phyloP scores from a whole-genome alignment of 2,113 vertebrate species.

The Muntiacus reevesi region DNA sequence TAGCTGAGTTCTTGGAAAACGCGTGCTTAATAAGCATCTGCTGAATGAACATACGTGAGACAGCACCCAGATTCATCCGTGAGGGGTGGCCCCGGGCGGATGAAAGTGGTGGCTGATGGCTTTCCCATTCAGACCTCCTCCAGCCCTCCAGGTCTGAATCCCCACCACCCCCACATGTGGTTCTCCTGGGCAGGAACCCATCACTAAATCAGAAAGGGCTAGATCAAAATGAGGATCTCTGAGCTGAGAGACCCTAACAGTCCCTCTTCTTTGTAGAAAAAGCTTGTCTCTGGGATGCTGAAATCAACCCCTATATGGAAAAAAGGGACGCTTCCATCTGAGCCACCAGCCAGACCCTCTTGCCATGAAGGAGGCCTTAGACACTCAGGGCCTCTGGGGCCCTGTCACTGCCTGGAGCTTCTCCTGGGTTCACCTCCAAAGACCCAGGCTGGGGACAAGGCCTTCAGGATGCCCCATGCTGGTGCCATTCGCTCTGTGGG shows the following conservation, averaged over 20 bases:
- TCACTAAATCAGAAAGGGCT: neutral
- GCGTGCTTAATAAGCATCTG: neutral
- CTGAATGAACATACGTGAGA: neutral
- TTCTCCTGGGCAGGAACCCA: neutral
- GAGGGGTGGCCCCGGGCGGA: accelerated
- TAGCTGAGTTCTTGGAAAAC: neutral
- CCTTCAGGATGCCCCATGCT: neutral
- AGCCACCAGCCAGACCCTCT: neutral
- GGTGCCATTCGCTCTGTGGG: accelerated
- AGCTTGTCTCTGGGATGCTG: neutral
- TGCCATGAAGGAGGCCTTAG: neutral
- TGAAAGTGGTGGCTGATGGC: too few relatives aligned
- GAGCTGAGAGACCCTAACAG: neutral
- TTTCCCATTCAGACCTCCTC: neutral
- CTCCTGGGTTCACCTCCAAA: neutral
- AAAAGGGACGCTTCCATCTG: neutral
- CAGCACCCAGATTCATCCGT: too few relatives aligned
- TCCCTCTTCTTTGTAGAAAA: neutral
- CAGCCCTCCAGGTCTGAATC: neutral
- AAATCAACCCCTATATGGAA: neutral
- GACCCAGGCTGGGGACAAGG: neutral
- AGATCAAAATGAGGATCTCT: neutral
- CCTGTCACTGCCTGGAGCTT: neutral
- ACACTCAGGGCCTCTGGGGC: neutral
- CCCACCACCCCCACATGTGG: too few relatives aligned